Evolutionary conservation across 1,140 invertebrate genomes (phyloP).

Genomic region (Pinna nobilis): DNA sequence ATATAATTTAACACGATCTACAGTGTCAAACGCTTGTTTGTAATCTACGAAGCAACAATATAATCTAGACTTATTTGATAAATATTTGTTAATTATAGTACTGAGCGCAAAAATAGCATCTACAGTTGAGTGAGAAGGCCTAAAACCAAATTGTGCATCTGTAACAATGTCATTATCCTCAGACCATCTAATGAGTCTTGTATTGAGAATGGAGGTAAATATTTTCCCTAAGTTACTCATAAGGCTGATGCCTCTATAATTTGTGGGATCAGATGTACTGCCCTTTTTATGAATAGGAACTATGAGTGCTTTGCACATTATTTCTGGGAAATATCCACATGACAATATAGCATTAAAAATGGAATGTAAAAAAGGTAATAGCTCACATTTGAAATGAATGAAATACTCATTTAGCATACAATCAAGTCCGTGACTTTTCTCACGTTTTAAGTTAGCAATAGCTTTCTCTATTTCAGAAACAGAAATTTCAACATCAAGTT

Average conservation of each 20-base stretch:
- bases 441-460: not conserved
- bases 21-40: slow-evolving; percentile 3
- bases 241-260: slow-evolving; percentile 27
- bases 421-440: not conserved
- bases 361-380: slow-evolving; percentile 4
- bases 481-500: slow-evolving; percentile 9
- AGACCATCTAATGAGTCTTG: slow-evolving; percentile 13
- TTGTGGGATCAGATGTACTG: not conserved
- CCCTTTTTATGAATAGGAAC: slow-evolving; percentile 17
- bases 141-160: slow-evolving; percentile 4
- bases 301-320: not conserved
- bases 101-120: slow-evolving; percentile 14
- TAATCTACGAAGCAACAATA: slow-evolving; percentile 38
- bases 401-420: slow-evolving; percentile 23
- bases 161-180: slow-evolving; percentile 6
- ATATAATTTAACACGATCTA: slow-evolving; percentile 5
- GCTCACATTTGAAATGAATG: not conserved
- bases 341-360: slow-evolving; percentile 8
- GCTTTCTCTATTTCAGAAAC: not conserved
- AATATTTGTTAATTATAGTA: slow-evolving; percentile 6
- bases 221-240: slow-evolving; percentile 4
- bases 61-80: not conserved
- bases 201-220: slow-evolving; percentile 14
- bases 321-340: not conserved
- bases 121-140: not conserved